Conservation (phyloP, 2,797 vertebrate species). For the Intellagama lesueurii region DNA sequence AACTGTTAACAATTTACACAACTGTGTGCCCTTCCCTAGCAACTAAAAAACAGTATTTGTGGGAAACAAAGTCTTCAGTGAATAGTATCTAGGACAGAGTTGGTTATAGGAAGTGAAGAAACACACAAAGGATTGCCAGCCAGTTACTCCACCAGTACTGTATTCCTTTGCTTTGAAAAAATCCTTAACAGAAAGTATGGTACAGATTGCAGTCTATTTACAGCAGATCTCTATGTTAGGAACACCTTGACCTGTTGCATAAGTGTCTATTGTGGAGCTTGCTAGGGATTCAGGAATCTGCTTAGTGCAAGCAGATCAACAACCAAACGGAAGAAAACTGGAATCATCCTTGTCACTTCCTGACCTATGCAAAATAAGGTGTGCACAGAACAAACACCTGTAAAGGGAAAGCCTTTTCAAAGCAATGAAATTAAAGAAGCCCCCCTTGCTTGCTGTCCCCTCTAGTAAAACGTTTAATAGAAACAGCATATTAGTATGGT, state of each 20-base stretch:
- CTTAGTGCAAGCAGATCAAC: neutral
- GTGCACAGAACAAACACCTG: neutral
- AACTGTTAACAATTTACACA: no score
- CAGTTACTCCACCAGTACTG: neutral
- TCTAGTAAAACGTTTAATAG: neutral
- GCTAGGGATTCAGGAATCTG: neutral
- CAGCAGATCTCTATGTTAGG: neutral
- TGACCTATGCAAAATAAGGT: neutral
- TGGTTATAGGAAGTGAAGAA: neutral
- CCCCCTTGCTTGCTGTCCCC: rapidly evolving
- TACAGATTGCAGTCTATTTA: neutral
- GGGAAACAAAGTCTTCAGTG: neutral
- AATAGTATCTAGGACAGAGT: neutral
- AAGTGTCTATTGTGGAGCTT: neutral
- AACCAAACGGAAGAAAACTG: neutral
- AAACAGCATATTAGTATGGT: neutral
- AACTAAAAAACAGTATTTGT: no score
- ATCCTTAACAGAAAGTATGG: neutral
- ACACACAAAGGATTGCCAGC: neutral
- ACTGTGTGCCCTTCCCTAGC: no score
- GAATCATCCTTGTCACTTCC: neutral
- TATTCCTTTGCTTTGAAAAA: neutral
- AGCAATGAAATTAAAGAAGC: neutral
- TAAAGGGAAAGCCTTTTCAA: neutral
- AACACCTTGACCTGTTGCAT: neutral